Conservation (phyloP, 2,888 invertebrate genomes). For the Hipparchia semele region DNA sequence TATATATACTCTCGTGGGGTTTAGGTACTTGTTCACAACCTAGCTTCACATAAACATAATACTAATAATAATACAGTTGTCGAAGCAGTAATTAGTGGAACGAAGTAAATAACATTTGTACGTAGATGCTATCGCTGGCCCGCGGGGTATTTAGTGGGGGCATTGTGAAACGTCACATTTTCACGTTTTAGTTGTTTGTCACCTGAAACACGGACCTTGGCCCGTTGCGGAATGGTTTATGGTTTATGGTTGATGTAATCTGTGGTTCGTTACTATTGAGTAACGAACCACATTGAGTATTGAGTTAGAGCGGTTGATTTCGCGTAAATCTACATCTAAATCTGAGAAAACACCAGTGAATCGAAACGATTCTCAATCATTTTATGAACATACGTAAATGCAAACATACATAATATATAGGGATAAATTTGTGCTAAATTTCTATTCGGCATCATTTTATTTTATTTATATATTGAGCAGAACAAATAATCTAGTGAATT, state of each 20-base stretch:
- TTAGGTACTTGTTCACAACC: too few species aligned
- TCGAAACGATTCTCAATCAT: background rate
- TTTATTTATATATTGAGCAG: too few species aligned
- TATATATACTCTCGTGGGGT: too few species aligned
- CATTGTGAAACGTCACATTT: slow-evolving; percentile 16
- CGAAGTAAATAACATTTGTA: slow-evolving; percentile 33
- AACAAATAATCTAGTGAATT: too few species aligned
- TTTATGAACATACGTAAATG: too few species aligned
- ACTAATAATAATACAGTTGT: slow-evolving; percentile 47
- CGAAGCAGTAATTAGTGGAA: slow-evolving; percentile 48
- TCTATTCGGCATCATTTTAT: too few species aligned
- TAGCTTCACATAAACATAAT: background rate
- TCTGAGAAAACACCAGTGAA: too few species aligned
- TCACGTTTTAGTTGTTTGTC: slow-evolving; percentile 15
- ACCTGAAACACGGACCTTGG: slow-evolving; percentile 2
- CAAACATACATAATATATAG: too few species aligned
- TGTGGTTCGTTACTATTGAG: slow-evolving; percentile 1
- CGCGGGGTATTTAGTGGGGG: slow-evolving; percentile 17
- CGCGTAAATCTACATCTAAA: too few species aligned
- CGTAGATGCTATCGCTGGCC: slow-evolving; percentile 32
- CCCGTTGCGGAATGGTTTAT: background rate
- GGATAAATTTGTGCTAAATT: too few species aligned
- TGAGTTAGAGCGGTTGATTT: too few species aligned
- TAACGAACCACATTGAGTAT: too few species aligned
- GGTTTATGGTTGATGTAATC: slow-evolving; percentile 5